Evolutionary conservation across 2,797 vertebrate species (phyloP), one percentile per base, ranked within the genome.

Genomic region (Pantherophis alleghaniensis): DNA sequence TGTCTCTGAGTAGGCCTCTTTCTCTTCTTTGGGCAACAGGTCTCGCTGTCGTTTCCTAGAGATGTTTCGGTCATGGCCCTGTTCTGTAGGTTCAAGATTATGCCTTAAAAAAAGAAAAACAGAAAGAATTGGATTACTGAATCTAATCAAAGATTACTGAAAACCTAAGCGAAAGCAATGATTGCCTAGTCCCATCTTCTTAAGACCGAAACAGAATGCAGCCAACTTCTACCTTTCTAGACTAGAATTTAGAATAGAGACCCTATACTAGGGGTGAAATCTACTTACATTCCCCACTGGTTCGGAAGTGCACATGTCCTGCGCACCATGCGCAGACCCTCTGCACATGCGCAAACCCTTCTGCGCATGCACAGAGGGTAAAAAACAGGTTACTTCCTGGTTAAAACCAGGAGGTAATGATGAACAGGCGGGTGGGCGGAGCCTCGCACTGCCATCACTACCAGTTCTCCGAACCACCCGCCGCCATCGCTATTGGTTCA

Each of bases 11-110:
- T 96, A 97, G 79, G 95, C 96, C 32, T 98, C 98, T 93, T 98
- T 96, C 3, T 98, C 98, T 59, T 98, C 98, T 94, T 96, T 95
- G 2, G 98, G 98, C 32, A 98, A 98, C 47, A 96, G 97, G 18
- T 98, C 98, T 42, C 98, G 96, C 37, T 95, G 96, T 42, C 97
- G 98, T 96, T 97, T 98, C 74, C 95, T 97, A 2, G 97, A 97
- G 91, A 79, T 96, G 94, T 92, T 98, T 95, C 96, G 98, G 96
- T 97, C 97, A 0, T 95, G 97, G 91, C 97, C 97, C 51, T 97
- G 97, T 24, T 98, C 98, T 11, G 97, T 98, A 26, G 97, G 91
- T 89, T 98, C 97, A 37, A 96, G 6, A n/a, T 95, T 96, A 93
- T 96, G 97, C 93, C 98, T 98, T 94, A 91, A 94, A 0, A 91